These are phyloP conservation scores for Patella pellucida DNA, from an alignment of 2,888 invertebrate species.

Conservation along the genomic window DNA sequence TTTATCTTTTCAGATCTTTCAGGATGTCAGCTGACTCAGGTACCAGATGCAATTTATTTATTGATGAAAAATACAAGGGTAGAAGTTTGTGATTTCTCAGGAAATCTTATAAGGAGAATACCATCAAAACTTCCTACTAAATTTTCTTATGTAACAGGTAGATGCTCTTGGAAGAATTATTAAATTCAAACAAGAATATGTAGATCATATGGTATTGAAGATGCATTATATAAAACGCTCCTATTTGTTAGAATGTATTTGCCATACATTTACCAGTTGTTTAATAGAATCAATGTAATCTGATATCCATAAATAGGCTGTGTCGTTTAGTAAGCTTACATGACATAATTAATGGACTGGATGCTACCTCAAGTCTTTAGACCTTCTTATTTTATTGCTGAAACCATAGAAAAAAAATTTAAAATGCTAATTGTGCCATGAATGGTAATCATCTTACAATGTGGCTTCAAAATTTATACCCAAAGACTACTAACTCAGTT, in stretches of 20 bases:
- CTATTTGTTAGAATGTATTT: background rate
- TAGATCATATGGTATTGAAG: background rate
- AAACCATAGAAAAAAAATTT: too few relatives aligned
- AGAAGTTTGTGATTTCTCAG: conserved; percentile 47
- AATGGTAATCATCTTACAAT: too few relatives aligned
- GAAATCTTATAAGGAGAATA: conserved; percentile 50
- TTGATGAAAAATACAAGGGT: conserved; percentile 49
- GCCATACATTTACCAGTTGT: background rate
- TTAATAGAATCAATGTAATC: too few relatives aligned
- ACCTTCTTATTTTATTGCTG: too few relatives aligned
- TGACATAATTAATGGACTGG: too few relatives aligned
- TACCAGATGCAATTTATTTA: conserved; percentile 60
- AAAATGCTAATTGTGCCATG: too few relatives aligned
- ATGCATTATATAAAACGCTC: background rate
- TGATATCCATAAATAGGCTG: too few relatives aligned
- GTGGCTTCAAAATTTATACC: too few relatives aligned
- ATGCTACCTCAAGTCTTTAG: too few relatives aligned
- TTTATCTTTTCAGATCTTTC: conserved; percentile 53
- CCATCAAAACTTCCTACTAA: conserved; percentile 55
- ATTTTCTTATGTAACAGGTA: conserved; percentile 53
- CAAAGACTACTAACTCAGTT: too few relatives aligned
- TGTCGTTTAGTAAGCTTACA: too few relatives aligned
- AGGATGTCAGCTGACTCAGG: conserved; percentile 52
- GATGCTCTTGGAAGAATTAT: background rate
- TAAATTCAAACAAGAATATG: background rate